Evolutionary conservation across 2,797 vertebrate genomes (phyloP).

Genomic region (Sarcoramphus papa): DNA sequence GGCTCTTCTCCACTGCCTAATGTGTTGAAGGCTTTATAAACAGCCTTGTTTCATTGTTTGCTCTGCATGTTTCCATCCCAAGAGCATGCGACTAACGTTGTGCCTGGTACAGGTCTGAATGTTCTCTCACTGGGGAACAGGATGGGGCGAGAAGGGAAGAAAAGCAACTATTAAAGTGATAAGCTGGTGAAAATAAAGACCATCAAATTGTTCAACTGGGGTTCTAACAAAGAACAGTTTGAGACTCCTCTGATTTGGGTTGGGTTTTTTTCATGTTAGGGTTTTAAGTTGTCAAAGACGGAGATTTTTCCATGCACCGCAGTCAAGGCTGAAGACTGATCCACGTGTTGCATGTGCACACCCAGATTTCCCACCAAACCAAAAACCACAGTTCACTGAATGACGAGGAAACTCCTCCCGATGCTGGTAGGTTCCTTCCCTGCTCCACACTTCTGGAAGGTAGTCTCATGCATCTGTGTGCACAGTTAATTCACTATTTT

Average conservation of each 20-base stretch:
- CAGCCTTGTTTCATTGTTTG: background rate
- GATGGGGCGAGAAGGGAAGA: background rate
- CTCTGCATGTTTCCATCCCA: background rate
- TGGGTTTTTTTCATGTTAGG: background rate
- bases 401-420: fast-evolving
- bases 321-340: background rate
- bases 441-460: fast-evolving
- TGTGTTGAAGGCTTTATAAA: background rate
- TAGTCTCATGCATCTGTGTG: fast-evolving
- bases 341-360: fast-evolving
- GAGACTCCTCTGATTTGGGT: background rate
- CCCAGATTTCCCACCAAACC: background rate
- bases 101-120: background rate
- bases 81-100: background rate
- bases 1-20: conserved; percentile 1
- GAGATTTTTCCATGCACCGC: background rate
- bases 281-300: background rate
- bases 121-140: background rate
- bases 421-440: background rate
- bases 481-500: background rate
- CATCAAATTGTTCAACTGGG: background rate
- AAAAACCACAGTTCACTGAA: background rate
- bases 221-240: background rate
- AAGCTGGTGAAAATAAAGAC: background rate
- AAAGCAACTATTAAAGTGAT: background rate